Evolutionary conservation across 1,140 invertebrate genomes (phyloP).

Genomic region (Antheraea pernyi): DNA sequence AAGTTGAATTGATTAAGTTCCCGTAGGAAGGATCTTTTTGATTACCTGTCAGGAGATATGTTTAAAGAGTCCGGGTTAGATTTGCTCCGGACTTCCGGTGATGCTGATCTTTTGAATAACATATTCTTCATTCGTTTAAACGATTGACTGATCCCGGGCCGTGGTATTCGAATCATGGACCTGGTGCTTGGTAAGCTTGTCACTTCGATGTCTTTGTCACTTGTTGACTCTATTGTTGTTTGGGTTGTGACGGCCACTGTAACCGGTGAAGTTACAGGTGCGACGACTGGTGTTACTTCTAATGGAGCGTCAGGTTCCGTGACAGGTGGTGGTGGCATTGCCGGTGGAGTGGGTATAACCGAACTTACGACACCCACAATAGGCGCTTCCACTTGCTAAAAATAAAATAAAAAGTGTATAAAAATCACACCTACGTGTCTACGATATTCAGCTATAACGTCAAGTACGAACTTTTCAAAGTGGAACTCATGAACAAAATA

Average conservation of each 20-base stretch:
- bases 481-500: too few species aligned
- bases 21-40: background rate
- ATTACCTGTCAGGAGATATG: conserved; percentile 35
- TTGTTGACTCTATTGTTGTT: conserved; percentile 19
- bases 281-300: background rate
- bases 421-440: too few species aligned
- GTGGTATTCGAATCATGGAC: conserved; percentile 34
- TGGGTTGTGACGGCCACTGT: conserved; percentile 15
- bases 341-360: background rate
- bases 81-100: conserved; percentile 9
- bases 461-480: too few species aligned
- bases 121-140: conserved; percentile 49
- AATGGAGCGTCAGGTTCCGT: conserved; percentile 5
- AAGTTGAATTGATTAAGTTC: background rate
- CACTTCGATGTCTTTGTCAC: conserved; percentile 29
- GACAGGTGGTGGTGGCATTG: background rate
- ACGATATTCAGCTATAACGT: too few species aligned
- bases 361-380: background rate
- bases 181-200: conserved; percentile 22
- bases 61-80: conserved; percentile 33
- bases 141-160: conserved; percentile 45
- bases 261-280: background rate
- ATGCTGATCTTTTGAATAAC: conserved; percentile 34
- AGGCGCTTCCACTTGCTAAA: conserved; percentile 33
- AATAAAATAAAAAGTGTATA: background rate